Evolutionary conservation across 2,797 vertebrate species (phyloP), one percentile per base, ranked within the genome.

Genomic region (Pteronotus mesoamericanus): DNA sequence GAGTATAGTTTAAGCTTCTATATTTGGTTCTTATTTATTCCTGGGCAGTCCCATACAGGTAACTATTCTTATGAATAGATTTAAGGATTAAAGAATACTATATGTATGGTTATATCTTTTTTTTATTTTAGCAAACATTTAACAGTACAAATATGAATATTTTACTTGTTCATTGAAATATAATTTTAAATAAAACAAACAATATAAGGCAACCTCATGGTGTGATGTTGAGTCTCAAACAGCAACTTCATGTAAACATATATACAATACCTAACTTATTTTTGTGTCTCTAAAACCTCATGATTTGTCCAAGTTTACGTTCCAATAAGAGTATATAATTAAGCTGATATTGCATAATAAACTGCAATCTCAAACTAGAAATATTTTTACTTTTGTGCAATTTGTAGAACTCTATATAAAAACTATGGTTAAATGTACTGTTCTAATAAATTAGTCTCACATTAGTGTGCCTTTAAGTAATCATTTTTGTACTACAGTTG

Each of bases 401-500:
- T 74, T 83, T 59, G 32, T 37, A 71, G 9, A 80, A 34, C 71
- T 66, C 18, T 91, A 90, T 71, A 82, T 61, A 34, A 87, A 85
- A 84, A n/a, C 15, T 39, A 18, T 64, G 89, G 22, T n/a, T 89
- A 66, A 87, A 64, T 80, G 19, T 9, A 32, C 75, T 72, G 68
- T 44, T 15, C 29, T 55, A 91, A 71, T 80, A 91, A 86, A 84
- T 61, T 93, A 90, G 14, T 42, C 15, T 86, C 29, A 55, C 48
- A 22, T 82, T 82, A 85, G 37, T 92, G 21, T 92, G 22, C 39
- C 72, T 79, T 86, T 86, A 93, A 82, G 69, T 93, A 93, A 87
- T 94, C 91, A 95, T 95, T 96, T 90, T 80, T 94, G 32, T 92
- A 44, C 69, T 80, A 75, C 2, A 83, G 37, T 90, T 83, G 39